A percentile compares a stretch with the other conserved stretches of the same genome.
phyloP scores from a whole-genome alignment of 2,113 vertebrate species.

The Spilogale gracilis region DNA sequence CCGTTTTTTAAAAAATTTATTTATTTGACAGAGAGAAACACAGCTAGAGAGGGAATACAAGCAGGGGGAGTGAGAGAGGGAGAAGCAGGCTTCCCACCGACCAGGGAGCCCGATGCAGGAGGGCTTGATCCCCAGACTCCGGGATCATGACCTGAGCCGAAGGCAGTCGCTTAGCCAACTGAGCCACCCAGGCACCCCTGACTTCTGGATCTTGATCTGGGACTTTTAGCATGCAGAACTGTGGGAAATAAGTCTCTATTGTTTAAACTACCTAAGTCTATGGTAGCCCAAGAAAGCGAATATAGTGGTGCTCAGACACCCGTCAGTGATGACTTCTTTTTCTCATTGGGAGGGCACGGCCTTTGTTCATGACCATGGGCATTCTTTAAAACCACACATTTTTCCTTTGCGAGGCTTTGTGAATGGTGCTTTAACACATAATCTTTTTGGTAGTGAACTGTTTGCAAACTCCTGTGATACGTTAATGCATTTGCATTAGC shows the following conservation, averaged over 20 bases:
- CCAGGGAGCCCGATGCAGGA: too few relatives aligned
- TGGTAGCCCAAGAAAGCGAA: background rate
- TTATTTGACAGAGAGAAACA: too few relatives aligned
- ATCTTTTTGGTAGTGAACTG: constrained; percentile 48
- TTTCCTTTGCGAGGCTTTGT: constrained; percentile 28
- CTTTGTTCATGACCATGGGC: background rate
- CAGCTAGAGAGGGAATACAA: too few relatives aligned
- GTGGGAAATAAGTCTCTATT: background rate
- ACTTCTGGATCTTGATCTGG: background rate
- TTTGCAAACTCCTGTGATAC: constrained; percentile 53
- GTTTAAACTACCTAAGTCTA: background rate
- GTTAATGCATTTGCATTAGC: constrained; percentile 45
- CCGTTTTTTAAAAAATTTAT: background rate
- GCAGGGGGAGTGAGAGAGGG: too few relatives aligned
- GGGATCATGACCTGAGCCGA: too few relatives aligned
- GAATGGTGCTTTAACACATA: constrained; percentile 54
- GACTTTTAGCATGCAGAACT: background rate
- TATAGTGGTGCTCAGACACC: background rate
- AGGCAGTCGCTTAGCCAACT: too few relatives aligned
- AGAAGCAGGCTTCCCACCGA: too few relatives aligned
- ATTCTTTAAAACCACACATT: background rate
- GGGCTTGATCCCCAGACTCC: too few relatives aligned
- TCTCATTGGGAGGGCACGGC: background rate
- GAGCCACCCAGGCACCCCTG: too few relatives aligned
- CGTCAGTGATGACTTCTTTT: background rate